Evolutionary conservation across 2,113 vertebrate genomes (phyloP), one percentile per base, ranked within the genome.

Genomic region (Carettochelys insculpta): DNA sequence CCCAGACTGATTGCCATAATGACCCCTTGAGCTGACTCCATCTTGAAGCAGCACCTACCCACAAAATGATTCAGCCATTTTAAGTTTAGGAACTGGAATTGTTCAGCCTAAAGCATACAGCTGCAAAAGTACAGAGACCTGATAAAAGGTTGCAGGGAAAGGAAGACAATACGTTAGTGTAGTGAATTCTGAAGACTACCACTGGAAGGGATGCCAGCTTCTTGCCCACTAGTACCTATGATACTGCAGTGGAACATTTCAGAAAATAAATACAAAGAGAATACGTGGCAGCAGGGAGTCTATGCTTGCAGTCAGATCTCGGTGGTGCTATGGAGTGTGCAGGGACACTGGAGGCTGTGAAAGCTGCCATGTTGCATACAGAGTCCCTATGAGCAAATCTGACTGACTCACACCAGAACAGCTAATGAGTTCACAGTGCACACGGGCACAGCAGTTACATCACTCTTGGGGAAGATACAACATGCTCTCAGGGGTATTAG

Each of bases 61-160:
- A 82, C 38, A 47, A 41, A 25, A 5, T 13, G 47, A 82, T 87
- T 87, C 94, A 88, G 92, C 85, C 96, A 94, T 95, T 95, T 95
- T 90, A 85, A 80, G 47, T 48, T 52, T 13, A 38, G 76, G 77
- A 95, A 56, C 75, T 68, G 75, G 38, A 82, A 50, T 41, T 38
- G 77, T 65, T 38, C 87, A 0, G 5, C 48, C 24, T 6, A 53
- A 85, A 87, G 53, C 43, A 38, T 31, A 73, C 1, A 50, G n/a
- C 76, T 29, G 50, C 3, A 19, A 90, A 88, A 41, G 52, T 4
- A 7, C 17, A 13, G 41, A 48, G n/a, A 48, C 14, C 31, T 50
- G 27, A 31, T 29, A 58, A 31, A 58, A 87, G 13, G 25, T 48
- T 47, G 89, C 52, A 68, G 77, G 27, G 12, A 51, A 89, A 25